Base-by-base conservation (phyloP, 2,113 vertebrate species). In the Heterotilapia buettikoferi region DNA sequence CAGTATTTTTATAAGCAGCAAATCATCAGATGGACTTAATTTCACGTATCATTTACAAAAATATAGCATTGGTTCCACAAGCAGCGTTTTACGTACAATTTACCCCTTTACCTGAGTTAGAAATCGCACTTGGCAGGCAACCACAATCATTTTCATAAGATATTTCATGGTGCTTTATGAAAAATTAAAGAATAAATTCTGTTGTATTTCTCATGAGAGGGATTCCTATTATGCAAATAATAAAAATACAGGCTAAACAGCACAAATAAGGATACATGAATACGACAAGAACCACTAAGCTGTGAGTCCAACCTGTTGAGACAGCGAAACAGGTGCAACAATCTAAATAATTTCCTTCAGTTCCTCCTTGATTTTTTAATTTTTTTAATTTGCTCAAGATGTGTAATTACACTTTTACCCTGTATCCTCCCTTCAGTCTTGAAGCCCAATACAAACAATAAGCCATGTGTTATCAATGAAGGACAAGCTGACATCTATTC, bases 251-350 rank as follows among this genome's bases (percentile, higher is more conserved):
- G 54, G 40, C 5, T 11, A 61, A 40, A 26, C 14, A 18, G 33
- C 13, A 50, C n/a, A 12, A 8, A 24, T 40, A 66, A n/a, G 19
- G 26, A 31, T 38, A 14, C 1, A 4, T 94, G 95, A 96, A 97
- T 96, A 96, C 96, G 94, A 66, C 4, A 90, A 95, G 94, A 97
- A 50, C 18, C 45, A 78, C 18, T 33, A n/a, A 78, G 9, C 45
- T 78, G 14, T 76, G 71, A 50, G 43, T 0, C 14, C 71, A 19
- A 50, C 24, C 43, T 78, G 71, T 78, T 50, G 71, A 78, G 3
- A 78, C 45, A 31, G 71, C 3, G 10, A 50, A 11, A 78, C 26
- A 31, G 71, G 43, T 50, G 6, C 45, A 78, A 31, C 10, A 78
- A 13, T 78, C 16, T n/a, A 19, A 47, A 76, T 29, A 5, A 29